phyloP scores from a whole-genome alignment of 1,140 invertebrate species.

The Gryllus bimaculatus region DNA sequence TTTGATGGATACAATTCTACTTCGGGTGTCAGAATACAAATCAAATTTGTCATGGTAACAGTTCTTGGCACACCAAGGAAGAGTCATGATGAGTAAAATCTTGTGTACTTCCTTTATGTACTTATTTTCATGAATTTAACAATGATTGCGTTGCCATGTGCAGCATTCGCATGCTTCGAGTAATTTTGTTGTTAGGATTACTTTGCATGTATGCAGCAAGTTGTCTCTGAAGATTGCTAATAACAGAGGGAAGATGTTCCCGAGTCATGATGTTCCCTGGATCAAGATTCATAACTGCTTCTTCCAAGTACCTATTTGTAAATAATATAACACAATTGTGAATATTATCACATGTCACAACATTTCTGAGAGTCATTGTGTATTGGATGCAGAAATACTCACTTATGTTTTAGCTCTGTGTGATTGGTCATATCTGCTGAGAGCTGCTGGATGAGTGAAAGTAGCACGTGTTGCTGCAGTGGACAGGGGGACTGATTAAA shows the following conservation, averaged over 20 bases:
- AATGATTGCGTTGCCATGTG: slow-evolving; percentile 64
- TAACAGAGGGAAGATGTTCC: slow-evolving; percentile 72
- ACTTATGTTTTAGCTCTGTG: slow-evolving; percentile 84
- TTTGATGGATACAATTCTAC: no score
- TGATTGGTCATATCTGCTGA: slow-evolving; percentile 74
- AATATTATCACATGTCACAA: slow-evolving; percentile 18
- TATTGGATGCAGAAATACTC: slow-evolving; percentile 26
- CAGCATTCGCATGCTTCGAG: slow-evolving; percentile 63
- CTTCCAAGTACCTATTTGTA: slow-evolving; percentile 68
- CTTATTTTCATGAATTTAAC: slow-evolving; percentile 22
- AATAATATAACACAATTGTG: slow-evolving; percentile 22
- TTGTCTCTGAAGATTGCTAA: slow-evolving; percentile 64
- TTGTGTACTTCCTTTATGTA: no score
- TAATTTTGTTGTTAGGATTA: slow-evolving; percentile 58
- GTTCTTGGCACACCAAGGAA: no score
- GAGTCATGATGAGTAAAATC: no score
- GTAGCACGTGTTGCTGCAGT: slow-evolving; percentile 72
- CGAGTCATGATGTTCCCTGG: slow-evolving; percentile 61
- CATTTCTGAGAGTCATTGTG: slow-evolving; percentile 16
- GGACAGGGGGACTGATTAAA: slow-evolving; percentile 59
- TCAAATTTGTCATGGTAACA: no score
- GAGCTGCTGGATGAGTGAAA: slow-evolving; percentile 87
- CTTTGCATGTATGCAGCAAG: slow-evolving; percentile 55
- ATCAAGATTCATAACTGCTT: slow-evolving; percentile 77
- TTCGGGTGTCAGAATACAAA: no score